Conservation (phyloP, 2,888 invertebrate species). For the Lissocephala sabroskyi region DNA sequence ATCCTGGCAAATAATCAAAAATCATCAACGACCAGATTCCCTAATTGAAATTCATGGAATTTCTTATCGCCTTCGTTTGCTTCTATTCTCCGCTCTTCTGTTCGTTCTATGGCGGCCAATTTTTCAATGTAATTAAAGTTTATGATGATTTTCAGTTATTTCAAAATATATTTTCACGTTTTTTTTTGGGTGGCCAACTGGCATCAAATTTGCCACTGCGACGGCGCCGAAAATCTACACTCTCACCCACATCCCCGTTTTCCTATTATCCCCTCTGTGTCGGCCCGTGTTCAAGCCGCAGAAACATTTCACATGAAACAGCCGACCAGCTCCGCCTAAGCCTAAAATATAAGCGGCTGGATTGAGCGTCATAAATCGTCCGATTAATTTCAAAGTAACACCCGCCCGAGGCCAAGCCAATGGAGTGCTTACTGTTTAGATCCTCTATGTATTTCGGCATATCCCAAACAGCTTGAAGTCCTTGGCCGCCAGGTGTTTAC, state of each 20-base stretch:
- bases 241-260: slow-evolving; percentile 15
- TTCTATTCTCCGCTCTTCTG: too few species aligned
- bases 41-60: too few species aligned
- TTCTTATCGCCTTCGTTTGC: too few species aligned
- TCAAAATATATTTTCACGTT: slow-evolving; percentile 26
- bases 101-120: not conserved
- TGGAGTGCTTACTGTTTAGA: too few species aligned
- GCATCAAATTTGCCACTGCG: too few species aligned
- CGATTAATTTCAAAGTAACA: slow-evolving; percentile 53
- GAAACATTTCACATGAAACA: slow-evolving; percentile 45
- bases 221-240: slow-evolving; percentile 46
- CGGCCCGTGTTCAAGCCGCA: slow-evolving; percentile 33
- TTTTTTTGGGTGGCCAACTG: too few species aligned
- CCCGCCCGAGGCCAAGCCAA: too few species aligned
- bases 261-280: too few species aligned
- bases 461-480: too few species aligned
- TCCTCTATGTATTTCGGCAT: too few species aligned
- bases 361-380: slow-evolving; percentile 54
- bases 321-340: slow-evolving; percentile 26
- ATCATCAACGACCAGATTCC: too few species aligned
- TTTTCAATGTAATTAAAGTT: slow-evolving; percentile 1
- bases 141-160: slow-evolving; percentile 15
- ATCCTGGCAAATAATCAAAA: not conserved
- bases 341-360: slow-evolving; percentile 60
- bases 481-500: too few species aligned